Evolutionary conservation across 64 coral and sea anemone genomes (phyloP), one percentile per base, ranked within the genome.

Genomic region (Montipora cactus): DNA sequence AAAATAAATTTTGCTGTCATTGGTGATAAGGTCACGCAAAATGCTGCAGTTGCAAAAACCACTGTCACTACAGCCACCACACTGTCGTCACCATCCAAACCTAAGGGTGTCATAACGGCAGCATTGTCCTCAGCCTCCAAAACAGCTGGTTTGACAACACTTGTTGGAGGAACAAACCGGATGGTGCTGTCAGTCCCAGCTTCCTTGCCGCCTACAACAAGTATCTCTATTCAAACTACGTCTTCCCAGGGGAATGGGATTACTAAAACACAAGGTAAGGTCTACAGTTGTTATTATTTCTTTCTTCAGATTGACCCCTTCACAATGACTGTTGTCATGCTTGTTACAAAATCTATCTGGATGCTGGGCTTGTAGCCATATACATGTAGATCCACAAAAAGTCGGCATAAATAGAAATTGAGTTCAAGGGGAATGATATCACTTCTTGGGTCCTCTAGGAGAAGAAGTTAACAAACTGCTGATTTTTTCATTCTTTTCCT

Each of bases 161-260:
- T 98, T 79, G 96, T 95, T 15, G 96, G 93, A 57, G 95, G 95
- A 4, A 89, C 92, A 19, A 98, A 98, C 50, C 90, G 91, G 18
- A 89, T 98, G 3, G 96, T 98, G 58, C 84, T 98, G 9, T 94
- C 96, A 69, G 93, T 98, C 19, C 96, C 96, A 78, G 96, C 96
- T n/a, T 82, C 92, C 9, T 25, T 93, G 44, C 69, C 52, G 21
- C 84, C 91, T 18, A 12, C 77, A 45, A 16, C 76, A 49, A 90
- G 50, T 79, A 62, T 18, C 49, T 49, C 81, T 4, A 13, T 19
- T 16, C 82, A 62, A 25, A 46, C 80, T 82, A 64, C 66, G 3
- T 71, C 82, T 45, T 49, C 82, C 45, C 82, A 86, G 46, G 82
- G 82, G 7, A 69, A 71, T 5, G 64, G 70, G 8, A 23, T 86